Base-by-base conservation (phyloP, 1,140 invertebrate genomes). In the Drosophila elegans region DNA sequence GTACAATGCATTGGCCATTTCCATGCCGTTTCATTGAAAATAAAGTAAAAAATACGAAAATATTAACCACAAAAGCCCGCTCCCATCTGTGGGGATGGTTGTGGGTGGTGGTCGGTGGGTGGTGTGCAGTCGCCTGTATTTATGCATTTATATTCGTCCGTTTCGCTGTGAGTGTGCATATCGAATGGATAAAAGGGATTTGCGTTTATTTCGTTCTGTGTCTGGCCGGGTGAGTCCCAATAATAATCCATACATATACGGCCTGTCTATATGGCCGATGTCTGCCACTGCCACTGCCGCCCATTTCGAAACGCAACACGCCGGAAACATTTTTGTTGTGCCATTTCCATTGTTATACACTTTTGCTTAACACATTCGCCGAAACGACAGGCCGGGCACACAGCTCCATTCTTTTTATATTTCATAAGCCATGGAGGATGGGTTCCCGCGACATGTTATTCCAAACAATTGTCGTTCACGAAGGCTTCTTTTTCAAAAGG, bases 171-270 rank as follows among this genome's bases (percentile, higher is more conserved):
- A 57, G 54, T 72, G 49, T 73, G 68, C 74, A 78, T 85, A 86
- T 82, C 88, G 82, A 86, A 86, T 88, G 79, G 74, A 86, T 86
- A 76, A 78, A 84, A 79, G 63, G 83, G 75, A 75, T 86, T 86
- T 82, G 69, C 74, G 63, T 64, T 78, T 82, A 62, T 81, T 80
- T 74, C 78, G 74, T 66, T 59, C 76, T 78, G 57, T 59, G 61
- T 66, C 64, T 86, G 81, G 36, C 49, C 59, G 46, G 60, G 42
- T 62, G 81, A 44, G 34, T 62, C 32, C 27, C 36, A 21, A 21
- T 39, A 64, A 32, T 32, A 32, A 32, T 48, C 34, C 42, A 39
- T 25, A 54, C 54, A 54, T 55, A 39, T 38, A 55, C 16, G 34
- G 21, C 51, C 66, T 60, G 57, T 45, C 66, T 49, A 54, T 54